A percentile compares a stretch with the other conserved stretches of the same genome.
These are phyloP conservation scores for Ameiurus melas DNA, from an alignment of 2,113 vertebrate species.

Conservation along the genomic window DNA sequence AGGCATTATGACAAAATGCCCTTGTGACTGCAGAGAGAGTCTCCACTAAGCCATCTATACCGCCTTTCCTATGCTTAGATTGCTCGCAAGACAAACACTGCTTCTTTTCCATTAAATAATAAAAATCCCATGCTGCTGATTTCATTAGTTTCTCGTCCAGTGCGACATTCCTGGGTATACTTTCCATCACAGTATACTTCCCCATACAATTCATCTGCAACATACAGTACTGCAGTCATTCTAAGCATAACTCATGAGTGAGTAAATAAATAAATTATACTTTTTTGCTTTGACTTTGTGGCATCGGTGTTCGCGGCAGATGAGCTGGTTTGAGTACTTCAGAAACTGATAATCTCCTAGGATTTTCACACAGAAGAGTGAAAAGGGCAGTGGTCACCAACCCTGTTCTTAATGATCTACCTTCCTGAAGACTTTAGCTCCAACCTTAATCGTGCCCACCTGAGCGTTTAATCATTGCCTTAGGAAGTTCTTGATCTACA, in stretches of 20 bases:
- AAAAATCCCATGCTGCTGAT: conserved; percentile 13
- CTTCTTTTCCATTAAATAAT: conserved; percentile 6
- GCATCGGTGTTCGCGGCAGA: background rate
- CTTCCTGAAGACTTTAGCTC: too few relatives aligned
- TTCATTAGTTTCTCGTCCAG: conserved; percentile 8
- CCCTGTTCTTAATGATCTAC: too few relatives aligned
- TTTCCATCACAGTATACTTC: background rate
- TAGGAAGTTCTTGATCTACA: too few relatives aligned
- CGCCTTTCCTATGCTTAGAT: background rate
- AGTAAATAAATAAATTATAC: too few relatives aligned
- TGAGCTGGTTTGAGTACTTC: background rate
- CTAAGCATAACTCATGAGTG: too few relatives aligned
- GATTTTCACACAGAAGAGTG: background rate
- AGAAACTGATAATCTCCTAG: background rate
- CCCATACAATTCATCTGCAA: background rate
- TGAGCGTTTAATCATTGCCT: too few relatives aligned
- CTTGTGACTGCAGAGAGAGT: conserved; percentile 3
- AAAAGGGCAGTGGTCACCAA: too few relatives aligned
- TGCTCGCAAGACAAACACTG: conserved; percentile 14
- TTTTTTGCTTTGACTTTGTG: background rate
- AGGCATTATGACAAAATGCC: conserved; percentile 21
- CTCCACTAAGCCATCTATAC: conserved; percentile 7
- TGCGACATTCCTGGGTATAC: background rate
- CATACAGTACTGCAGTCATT: background rate
- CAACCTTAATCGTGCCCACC: too few relatives aligned